Percentiles rank a stretch among this genome's conserved stretches.
These are phyloP conservation scores for Lophius americanus DNA, from an alignment of 2,797 vertebrate genomes.

Conservation along the genomic window DNA sequence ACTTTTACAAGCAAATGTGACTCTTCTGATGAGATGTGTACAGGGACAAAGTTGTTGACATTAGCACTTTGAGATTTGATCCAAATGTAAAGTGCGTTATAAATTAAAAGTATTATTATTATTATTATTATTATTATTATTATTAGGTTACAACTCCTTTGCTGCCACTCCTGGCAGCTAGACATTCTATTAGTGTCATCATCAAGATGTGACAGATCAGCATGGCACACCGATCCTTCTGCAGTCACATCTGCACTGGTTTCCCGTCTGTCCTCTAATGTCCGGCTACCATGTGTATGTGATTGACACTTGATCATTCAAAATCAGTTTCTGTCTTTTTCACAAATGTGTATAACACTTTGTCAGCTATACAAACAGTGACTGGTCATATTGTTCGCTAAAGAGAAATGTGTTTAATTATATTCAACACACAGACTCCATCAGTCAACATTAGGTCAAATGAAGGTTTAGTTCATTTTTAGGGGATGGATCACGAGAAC, in stretches of 20 bases:
- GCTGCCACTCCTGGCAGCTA: slow-evolving; percentile 13
- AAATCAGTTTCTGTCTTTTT: background rate
- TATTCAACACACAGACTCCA: background rate
- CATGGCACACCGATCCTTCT: slow-evolving; percentile 1
- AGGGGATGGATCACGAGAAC: too few species aligned
- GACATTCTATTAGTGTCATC: slow-evolving; percentile 56
- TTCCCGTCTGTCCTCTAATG: slow-evolving; percentile 17
- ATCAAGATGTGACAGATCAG: slow-evolving; percentile 22
- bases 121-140: too few species aligned
- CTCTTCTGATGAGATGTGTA: slow-evolving; percentile 37
- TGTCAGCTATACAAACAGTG: background rate
- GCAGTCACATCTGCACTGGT: slow-evolving; percentile 6
- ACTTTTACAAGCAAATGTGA: slow-evolving; percentile 43
- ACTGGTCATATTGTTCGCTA: background rate
- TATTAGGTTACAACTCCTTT: slow-evolving; percentile 45
- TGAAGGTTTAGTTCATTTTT: too few species aligned
- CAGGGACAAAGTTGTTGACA: background rate
- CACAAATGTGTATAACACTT: background rate
- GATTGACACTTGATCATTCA: background rate
- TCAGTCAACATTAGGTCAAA: too few species aligned
- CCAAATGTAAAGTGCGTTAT: too few species aligned
- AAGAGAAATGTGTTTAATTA: background rate
- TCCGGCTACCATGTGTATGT: background rate
- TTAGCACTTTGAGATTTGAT: too few species aligned
- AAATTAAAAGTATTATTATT: too few species aligned